Evolutionary conservation across 2,888 invertebrate genomes (phyloP), one percentile per base, ranked within the genome.

Genomic region (Dendrolimus houi): DNA sequence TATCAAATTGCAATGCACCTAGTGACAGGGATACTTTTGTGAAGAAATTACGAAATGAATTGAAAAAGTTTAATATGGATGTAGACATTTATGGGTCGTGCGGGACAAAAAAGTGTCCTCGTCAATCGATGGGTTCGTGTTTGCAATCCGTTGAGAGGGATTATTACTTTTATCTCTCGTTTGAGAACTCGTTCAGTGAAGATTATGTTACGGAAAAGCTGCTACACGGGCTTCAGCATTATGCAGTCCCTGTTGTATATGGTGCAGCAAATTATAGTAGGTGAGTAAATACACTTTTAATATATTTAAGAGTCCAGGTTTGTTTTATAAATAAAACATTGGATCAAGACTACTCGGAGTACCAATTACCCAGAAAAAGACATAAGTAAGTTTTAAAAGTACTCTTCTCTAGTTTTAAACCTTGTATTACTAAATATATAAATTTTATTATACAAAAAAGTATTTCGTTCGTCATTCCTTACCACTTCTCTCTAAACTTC

Each of bases 151-250:
- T 85, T 2, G 65, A 75, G 56, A 66, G 54, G 8, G 70, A 78
- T 56, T 84, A 85, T 62, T 82, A 75, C 61, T 85, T 85, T 58
- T 85, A 83, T 64, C 69, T 85, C 9, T 70, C 84, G 0, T 81
- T 85, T 56, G 85, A 85, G 60, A 85, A 84, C 60, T 77, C 85
- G 0, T 71, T 79, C 8, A 70, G 69, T 42, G 72, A 75, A 56
- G 84, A 85, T 62, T 85, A 84, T 55, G 85, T 85, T 0, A 85
- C 86, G 2, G 86, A 86, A 62, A 85, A 85, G 61, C 55, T 86
- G 57, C 60, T 84, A 17, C 61, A 70, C 52, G 74, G 75, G 1
- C 67, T 86, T 52, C 65, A 77, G 41, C 67, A 83, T 60, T 70
- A 77, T 52, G 69, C 78, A 0, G 66, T 86, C 2, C 85, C 86